Conservation (phyloP, 2,888 invertebrate species). For the Cantharis nigra region DNA sequence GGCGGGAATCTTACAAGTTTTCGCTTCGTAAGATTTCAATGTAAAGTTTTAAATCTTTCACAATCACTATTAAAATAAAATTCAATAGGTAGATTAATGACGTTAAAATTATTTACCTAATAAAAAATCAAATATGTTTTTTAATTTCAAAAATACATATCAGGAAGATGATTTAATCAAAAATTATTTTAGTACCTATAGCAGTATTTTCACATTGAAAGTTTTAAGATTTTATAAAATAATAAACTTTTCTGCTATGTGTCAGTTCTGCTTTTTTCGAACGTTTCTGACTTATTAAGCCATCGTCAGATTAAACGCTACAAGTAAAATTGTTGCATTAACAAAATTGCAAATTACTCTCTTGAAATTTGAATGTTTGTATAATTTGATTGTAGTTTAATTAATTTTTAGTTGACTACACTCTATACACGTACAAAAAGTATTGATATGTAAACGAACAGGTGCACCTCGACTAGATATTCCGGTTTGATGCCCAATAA, state of each 20-base stretch:
- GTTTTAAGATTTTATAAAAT: not conserved
- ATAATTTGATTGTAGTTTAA: not conserved
- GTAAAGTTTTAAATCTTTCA: conserved; percentile 13
- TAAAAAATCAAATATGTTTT: not conserved
- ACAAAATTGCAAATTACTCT: not conserved
- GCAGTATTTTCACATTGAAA: too few species aligned
- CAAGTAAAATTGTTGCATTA: not conserved
- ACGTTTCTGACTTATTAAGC: not conserved
- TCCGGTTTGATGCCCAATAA: not conserved
- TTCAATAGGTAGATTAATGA: conserved; percentile 27
- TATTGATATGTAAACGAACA: not conserved
- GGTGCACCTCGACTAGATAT: not conserved
- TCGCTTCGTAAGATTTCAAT: conserved; percentile 1
- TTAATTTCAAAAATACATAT: not conserved
- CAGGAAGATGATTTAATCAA: not conserved
- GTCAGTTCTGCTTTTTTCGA: not conserved
- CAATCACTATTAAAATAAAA: conserved; percentile 17
- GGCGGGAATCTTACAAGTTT: conserved; percentile 19
- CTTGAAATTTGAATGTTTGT: not conserved
- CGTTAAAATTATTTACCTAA: conserved; percentile 19
- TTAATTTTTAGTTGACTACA: not conserved
- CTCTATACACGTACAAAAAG: not conserved
- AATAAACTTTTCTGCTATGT: not conserved
- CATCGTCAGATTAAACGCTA: not conserved
- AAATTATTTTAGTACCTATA: too few species aligned